phyloP scores from a whole-genome alignment of 2,797 vertebrate species.

The Ciconia nigra region DNA sequence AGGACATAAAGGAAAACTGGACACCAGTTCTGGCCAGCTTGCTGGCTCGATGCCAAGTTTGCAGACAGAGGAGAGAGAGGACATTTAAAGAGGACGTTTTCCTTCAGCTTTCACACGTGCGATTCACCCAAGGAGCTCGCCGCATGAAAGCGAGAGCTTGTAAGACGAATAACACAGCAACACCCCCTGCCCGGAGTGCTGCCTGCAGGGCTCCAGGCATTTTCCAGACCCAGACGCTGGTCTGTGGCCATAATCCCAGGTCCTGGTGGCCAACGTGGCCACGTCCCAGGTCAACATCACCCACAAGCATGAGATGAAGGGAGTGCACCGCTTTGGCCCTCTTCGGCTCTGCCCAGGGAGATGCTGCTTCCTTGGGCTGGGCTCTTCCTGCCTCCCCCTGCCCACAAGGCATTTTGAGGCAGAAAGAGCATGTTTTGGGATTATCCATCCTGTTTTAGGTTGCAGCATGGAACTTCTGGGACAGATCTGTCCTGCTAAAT shows the following conservation, averaged over 20 bases:
- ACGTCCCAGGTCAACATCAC: not conserved
- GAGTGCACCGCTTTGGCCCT: not conserved
- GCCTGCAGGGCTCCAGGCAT: not conserved
- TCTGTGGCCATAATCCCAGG: too few species aligned
- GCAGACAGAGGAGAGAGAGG: not conserved
- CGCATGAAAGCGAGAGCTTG: not conserved
- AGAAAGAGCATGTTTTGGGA: not conserved
- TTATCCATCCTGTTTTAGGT: not conserved
- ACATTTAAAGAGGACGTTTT: not conserved
- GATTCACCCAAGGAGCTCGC: not conserved
- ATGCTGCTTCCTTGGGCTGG: not conserved
- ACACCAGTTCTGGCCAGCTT: not conserved
- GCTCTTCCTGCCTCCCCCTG: not conserved
- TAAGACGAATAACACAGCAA: not conserved
- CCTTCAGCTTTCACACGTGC: not conserved
- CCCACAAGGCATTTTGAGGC: not conserved
- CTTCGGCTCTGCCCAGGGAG: not conserved
- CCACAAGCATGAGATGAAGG: not conserved
- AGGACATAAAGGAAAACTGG: not conserved
- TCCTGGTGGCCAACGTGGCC: not conserved
- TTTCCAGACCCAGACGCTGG: not conserved
- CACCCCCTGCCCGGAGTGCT: not conserved
- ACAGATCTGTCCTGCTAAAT: not conserved
- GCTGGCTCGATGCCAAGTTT: too few species aligned
- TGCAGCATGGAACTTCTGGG: not conserved